phyloP scores from a whole-genome alignment of 2,113 vertebrate genomes.

The Oxyura jamaicensis region DNA sequence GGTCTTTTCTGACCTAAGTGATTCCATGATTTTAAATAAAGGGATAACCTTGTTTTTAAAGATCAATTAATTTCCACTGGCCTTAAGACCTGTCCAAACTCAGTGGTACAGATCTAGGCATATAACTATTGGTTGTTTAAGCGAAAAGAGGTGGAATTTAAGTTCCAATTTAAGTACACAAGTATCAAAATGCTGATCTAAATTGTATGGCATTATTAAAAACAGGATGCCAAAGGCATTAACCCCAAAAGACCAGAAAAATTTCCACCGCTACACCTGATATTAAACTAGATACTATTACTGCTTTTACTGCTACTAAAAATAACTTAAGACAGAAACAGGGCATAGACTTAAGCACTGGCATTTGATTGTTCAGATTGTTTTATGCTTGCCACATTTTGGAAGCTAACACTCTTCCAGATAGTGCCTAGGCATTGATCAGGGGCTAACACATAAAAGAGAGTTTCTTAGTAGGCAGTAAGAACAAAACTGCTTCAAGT shows the following conservation, averaged over 20 bases:
- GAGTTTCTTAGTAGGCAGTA: background rate
- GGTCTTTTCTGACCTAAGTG: too few relatives aligned
- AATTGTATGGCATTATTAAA: background rate
- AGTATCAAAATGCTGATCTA: background rate
- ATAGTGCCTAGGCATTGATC: background rate
- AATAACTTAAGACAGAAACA: background rate
- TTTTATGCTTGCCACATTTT: background rate
- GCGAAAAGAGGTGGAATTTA: background rate
- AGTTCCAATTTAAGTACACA: background rate
- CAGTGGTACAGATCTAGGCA: background rate
- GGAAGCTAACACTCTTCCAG: background rate
- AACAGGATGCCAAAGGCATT: background rate
- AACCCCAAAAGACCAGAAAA: background rate
- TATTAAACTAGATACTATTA: background rate
- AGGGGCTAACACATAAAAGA: background rate
- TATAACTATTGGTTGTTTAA: background rate
- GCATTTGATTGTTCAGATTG: background rate
- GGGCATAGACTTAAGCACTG: background rate
- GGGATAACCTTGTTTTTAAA: background rate
- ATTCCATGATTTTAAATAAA: background rate
- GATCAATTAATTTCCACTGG: background rate
- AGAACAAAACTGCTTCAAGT: background rate
- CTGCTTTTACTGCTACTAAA: background rate
- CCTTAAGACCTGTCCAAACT: background rate
- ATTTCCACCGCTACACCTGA: background rate